Evolutionary conservation across 2,113 vertebrate species (phyloP), one percentile per base, ranked within the genome.

Genomic region (Synchiropus splendidus): DNA sequence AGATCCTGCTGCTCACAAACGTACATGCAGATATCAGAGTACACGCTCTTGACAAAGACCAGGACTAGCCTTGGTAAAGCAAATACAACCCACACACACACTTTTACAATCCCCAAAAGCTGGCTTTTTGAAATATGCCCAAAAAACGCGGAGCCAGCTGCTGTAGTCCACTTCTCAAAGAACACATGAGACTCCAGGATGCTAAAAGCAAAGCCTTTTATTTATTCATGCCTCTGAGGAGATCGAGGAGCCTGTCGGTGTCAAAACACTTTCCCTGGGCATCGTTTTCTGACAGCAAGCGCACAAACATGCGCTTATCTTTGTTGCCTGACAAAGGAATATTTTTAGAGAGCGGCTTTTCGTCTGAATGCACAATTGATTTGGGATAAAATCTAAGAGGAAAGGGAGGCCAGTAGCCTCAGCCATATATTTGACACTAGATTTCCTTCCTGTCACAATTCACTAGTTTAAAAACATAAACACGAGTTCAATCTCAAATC

Each of bases 161-260:
- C 68, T 51, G 50, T 18, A 32, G 60, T 61, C 59, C 59, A 42
- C 51, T 38, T 39, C 27, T 44, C 37, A 61, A 36, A 58, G 36
- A 50, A 17, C 11, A 27, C 36, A 42, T 30, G 43, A 21, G 33
- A 51, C 48, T 43, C 31, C 30, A 12, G 45, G 18, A 59, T 41
- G 47, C 61, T 77, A 63, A 80, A 75, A 80, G 75, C 39, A 13
- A 65, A 48, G 54, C 36, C 42, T 53, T 61, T 83, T 74, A 85
- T 60, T 83, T 81, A 83, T 85, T 83, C 65, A 85, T 82, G 58
- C 14, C 38, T 67, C 40, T 42, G 43, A 58, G 61, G 59, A 68
- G 70, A 53, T 62, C 16, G 11, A 53, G 61, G 54, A 58, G 54
- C 50, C 66, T 57, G 61, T 50, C 36, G 16, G 58, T 70, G 64